These are phyloP conservation scores for Phocoena phocoena DNA, from an alignment of 2,113 vertebrate genomes.

Conservation along the genomic window DNA sequence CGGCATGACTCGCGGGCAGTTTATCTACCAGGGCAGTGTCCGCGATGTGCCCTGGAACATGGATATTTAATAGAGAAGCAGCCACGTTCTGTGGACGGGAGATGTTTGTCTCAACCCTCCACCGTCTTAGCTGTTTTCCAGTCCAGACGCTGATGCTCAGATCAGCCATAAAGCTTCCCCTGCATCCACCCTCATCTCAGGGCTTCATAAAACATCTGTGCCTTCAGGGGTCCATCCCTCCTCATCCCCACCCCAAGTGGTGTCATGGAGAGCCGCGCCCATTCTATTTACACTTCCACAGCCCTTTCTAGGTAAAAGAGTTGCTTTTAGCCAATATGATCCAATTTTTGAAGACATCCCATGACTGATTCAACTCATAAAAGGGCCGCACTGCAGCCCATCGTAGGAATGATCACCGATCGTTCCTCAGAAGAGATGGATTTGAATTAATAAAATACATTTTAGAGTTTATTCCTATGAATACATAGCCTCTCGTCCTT, in stretches of 20 bases:
- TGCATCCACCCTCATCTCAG: not conserved
- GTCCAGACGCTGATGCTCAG: not conserved
- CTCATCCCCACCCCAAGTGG: fast-evolving
- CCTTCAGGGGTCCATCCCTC: not conserved
- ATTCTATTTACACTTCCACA: not conserved
- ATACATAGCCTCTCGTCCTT: not conserved
- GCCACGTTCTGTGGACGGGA: no score
- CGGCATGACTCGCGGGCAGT: not conserved
- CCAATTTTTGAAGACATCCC: not conserved
- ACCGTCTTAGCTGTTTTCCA: not conserved
- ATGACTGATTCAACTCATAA: not conserved
- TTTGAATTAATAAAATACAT: constrained; percentile 30
- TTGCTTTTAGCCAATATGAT: not conserved
- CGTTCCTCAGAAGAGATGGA: not conserved
- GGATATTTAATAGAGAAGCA: not conserved
- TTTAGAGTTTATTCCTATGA: constrained; percentile 19
- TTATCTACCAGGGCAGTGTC: not conserved
- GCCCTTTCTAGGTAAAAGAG: not conserved
- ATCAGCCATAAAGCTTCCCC: not conserved
- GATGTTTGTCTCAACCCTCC: fast-evolving
- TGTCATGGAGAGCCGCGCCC: not conserved
- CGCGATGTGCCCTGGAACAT: not conserved
- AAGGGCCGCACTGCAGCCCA: not conserved
- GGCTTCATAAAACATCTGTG: not conserved
- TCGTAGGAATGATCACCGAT: not conserved